These are phyloP conservation scores for Furnarius figulus DNA, from an alignment of 2,113 vertebrate species.

Conservation along the genomic window DNA sequence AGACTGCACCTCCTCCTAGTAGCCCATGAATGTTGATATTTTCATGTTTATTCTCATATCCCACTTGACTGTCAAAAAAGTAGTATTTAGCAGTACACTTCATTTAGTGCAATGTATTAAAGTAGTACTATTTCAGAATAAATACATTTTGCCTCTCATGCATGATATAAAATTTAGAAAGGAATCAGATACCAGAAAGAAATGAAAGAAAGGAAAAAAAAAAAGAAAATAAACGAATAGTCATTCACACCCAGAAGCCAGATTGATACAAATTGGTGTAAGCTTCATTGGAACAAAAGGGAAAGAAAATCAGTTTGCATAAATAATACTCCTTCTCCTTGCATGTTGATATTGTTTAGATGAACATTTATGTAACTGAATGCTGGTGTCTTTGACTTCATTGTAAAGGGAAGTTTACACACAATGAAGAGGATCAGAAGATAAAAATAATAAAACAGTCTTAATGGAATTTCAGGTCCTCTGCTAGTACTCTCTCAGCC, in stretches of 20 bases:
- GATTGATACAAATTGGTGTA: background rate
- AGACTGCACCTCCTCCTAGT: background rate
- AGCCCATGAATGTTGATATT: background rate
- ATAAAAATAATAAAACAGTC: background rate
- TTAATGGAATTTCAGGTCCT: background rate
- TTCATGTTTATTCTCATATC: background rate
- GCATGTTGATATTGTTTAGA: background rate
- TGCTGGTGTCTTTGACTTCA: background rate
- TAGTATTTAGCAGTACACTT: background rate
- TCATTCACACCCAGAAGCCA: background rate
- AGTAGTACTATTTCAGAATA: background rate
- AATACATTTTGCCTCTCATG: background rate
- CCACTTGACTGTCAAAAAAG: background rate
- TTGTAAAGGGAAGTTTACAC: background rate
- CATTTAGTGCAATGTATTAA: background rate
- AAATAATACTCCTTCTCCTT: background rate
- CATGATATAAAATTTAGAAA: background rate
- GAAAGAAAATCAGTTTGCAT: background rate
- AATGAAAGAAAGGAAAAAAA: background rate
- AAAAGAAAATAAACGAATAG: background rate
- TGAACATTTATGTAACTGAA: background rate
- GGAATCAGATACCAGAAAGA: background rate
- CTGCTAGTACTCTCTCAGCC: background rate
- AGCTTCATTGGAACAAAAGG: background rate
- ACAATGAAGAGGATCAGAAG: background rate